These are phyloP conservation scores for Megastigmus dorsalis DNA, from an alignment of 2,888 invertebrate genomes.

Conservation along the genomic window DNA sequence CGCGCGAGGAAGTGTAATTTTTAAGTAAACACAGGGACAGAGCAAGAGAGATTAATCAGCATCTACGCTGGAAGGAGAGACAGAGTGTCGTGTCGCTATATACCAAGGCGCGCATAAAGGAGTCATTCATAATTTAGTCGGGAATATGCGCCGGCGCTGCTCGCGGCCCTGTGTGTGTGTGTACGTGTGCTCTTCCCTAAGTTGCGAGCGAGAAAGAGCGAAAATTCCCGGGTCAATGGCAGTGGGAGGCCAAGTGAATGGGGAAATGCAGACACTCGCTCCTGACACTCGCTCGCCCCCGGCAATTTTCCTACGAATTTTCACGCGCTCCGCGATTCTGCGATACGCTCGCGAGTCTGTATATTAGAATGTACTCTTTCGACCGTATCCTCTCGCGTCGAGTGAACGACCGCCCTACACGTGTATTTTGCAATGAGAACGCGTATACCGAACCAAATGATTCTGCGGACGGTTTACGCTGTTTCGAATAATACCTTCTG, in stretches of 20 bases:
- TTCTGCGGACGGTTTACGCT: too few relatives aligned
- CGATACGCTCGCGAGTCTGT: too few relatives aligned
- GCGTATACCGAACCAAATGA: too few relatives aligned
- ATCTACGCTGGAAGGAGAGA: background rate
- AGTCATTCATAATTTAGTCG: conserved; percentile 35
- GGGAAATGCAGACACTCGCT: too few relatives aligned
- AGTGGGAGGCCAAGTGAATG: conserved; percentile 17
- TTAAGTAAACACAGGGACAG: background rate
- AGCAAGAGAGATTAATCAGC: conserved; percentile 25
- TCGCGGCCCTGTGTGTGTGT: too few relatives aligned
- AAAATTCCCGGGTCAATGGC: conserved; percentile 15
- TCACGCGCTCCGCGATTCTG: background rate
- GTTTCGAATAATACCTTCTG: too few relatives aligned
- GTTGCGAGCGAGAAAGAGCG: too few relatives aligned
- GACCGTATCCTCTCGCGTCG: too few relatives aligned
- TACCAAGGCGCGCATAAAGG: background rate
- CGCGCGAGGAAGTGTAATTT: conserved; percentile 9
- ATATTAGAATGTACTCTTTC: too few relatives aligned
- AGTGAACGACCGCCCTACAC: too few relatives aligned
- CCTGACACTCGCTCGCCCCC: conserved; percentile 10
- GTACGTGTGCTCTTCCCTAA: too few relatives aligned
- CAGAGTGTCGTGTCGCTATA: background rate
- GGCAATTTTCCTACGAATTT: conserved; percentile 26
- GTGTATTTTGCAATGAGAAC: too few relatives aligned
- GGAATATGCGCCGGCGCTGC: background rate